Base-by-base conservation (phyloP, 2,797 vertebrate genomes). In the Eulemur coronatus region DNA sequence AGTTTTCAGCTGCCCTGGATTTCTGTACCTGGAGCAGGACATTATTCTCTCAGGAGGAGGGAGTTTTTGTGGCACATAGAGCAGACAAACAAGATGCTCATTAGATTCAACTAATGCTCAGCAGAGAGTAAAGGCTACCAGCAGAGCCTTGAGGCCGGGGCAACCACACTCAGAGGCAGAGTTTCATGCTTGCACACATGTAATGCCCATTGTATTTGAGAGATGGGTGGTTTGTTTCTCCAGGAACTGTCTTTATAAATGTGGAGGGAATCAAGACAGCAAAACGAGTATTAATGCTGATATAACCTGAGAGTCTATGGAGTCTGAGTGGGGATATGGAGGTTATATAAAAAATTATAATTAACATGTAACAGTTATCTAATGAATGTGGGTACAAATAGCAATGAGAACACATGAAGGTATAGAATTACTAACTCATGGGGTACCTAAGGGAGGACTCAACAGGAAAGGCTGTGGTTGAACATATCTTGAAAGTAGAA, bases 151-250 rank as follows among this genome's bases (percentile, higher is more conserved):
- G 26, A 43, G 17, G 14, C 14, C 38, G 12, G 2, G 15, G 1
- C 24, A 14, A 1, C 7, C 11, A 13, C 3, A 30, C 0, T 18
- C 2, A 2, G 33, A 50, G 41, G 24, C 5, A 28, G 7, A 6
- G 9, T 38, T 9, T 61, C 26, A 33, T 72, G 24, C 24, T 55
- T 52, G 30, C 28, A 50, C 12, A 33, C 2, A 8, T 1, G 9
- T 2, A 55, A 3, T 26, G 8, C 4, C 14, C 0, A 8, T 15
- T 8, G 0, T 20, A 30, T 61, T 82, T 87, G 50, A 73, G 20
- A 87, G 26, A 11, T 41, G 33, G 24, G 11, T 73, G 5, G 30
- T n/a, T 1, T 57, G 5, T 50, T 38, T 80, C 73, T 35, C 1
- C 5, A 76, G 14, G 8, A 67, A 70, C 7, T 82, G 43, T 17